A percentile compares a stretch with the other conserved stretches of the same genome.
Conservation (phyloP, 2,888 invertebrate genomes). For the Nesidiocoris tenuis region DNA sequence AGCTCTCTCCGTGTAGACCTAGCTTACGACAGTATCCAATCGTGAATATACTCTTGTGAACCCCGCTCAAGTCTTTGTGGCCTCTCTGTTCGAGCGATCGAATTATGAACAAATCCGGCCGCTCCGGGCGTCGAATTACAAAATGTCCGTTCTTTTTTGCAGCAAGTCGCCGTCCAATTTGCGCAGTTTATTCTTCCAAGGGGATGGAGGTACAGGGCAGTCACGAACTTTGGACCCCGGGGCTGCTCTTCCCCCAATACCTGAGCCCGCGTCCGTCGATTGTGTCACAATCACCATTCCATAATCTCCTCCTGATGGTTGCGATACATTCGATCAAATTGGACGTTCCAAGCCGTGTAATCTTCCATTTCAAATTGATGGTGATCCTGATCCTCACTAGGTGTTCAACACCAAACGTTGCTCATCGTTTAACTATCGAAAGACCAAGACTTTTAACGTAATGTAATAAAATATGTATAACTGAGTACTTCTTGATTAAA, state of each 20-base stretch:
- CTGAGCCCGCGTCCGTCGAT: slow-evolving; percentile 41
- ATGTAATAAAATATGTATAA: too few relatives aligned
- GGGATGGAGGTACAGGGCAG: slow-evolving; percentile 5
- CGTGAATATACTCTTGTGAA: too few relatives aligned
- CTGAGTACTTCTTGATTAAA: too few relatives aligned
- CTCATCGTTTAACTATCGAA: background rate
- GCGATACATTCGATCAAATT: background rate
- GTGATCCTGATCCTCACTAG: background rate
- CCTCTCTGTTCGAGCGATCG: too few relatives aligned
- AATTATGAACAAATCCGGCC: too few relatives aligned
- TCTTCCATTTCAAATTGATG: background rate
- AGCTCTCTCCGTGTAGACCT: too few relatives aligned
- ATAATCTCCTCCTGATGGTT: background rate
- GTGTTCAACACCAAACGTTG: background rate
- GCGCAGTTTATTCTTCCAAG: slow-evolving; percentile 45
- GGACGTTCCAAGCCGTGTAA: background rate
- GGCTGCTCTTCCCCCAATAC: slow-evolving; percentile 38
- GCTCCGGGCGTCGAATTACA: too few relatives aligned
- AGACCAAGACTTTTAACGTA: background rate
- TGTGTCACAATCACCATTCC: slow-evolving; percentile 41
- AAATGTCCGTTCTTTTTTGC: too few relatives aligned
- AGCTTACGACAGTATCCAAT: too few relatives aligned
- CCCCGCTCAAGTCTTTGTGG: too few relatives aligned
- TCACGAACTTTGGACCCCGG: background rate
- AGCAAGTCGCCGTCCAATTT: slow-evolving; percentile 38